These are phyloP conservation scores for Aphyosemion australe DNA, from an alignment of 2,113 vertebrate species.

Conservation along the genomic window DNA sequence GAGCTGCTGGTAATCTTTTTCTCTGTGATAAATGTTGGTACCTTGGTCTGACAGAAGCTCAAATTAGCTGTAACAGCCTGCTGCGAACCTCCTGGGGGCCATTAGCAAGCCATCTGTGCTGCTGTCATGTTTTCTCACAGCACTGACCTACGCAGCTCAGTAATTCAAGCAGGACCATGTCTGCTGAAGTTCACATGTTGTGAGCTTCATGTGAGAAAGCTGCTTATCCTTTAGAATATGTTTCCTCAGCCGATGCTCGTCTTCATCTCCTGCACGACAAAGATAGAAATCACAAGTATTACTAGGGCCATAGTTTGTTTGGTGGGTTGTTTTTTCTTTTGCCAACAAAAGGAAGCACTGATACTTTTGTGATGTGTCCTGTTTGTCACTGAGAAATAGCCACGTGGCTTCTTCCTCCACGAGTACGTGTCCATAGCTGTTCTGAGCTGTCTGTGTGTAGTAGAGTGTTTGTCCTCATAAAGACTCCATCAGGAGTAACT, in stretches of 20 bases:
- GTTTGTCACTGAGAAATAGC: too few relatives aligned
- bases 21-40: neutral
- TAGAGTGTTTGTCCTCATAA: too few relatives aligned
- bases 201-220: neutral
- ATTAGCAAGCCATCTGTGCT: neutral
- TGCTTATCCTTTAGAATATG: neutral
- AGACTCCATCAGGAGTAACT: neutral
- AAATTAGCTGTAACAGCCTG: neutral
- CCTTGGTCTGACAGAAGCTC: conserved; percentile 1
- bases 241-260: neutral
- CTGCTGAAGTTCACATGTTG: neutral
- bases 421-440: too few relatives aligned
- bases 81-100: neutral
- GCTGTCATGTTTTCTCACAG: neutral
- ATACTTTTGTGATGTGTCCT: neutral
- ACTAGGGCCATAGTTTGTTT: neutral
- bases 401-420: too few relatives aligned
- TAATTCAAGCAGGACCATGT: neutral
- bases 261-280: neutral
- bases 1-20: neutral
- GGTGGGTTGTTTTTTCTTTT: too few relatives aligned
- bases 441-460: too few relatives aligned
- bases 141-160: neutral
- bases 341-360: too few relatives aligned
- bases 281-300: neutral